Evolutionary conservation across 92 coral and sea anemone genomes (phyloP).

Genomic region (Porites rus): DNA sequence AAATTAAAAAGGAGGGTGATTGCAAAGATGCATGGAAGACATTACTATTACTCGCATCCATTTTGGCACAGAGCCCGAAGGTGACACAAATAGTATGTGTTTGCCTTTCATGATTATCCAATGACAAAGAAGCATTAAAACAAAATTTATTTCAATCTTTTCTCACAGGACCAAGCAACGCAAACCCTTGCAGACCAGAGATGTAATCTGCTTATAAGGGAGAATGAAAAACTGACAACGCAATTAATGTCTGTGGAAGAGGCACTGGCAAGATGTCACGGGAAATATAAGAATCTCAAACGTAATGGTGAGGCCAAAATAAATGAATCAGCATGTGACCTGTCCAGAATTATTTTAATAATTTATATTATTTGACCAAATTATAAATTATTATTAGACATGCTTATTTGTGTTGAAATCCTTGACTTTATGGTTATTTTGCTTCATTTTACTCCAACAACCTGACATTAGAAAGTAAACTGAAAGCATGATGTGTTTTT

Average conservation of each 20-base stretch:
- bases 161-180: not conserved
- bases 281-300: not conserved
- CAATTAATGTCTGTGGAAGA: not conserved
- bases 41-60: no score
- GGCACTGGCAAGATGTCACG: slow-evolving; percentile 21
- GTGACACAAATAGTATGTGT: not conserved
- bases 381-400: no score
- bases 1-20: no score
- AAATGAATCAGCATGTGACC: not conserved
- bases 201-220: slow-evolving; percentile 1
- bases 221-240: not conserved
- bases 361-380: no score
- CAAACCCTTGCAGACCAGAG: slow-evolving; percentile 7
- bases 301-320: not conserved
- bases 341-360: no score
- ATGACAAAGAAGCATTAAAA: not conserved
- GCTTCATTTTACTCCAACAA: no score
- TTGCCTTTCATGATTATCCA: not conserved
- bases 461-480: no score
- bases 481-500: not conserved
- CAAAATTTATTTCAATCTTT: not conserved
- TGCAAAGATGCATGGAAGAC: no score
- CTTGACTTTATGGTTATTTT: no score
- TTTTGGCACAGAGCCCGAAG: no score
- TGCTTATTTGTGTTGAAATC: no score